Base-by-base conservation (phyloP, 2,888 invertebrate genomes). In the Drosophila nr. fundita region DNA sequence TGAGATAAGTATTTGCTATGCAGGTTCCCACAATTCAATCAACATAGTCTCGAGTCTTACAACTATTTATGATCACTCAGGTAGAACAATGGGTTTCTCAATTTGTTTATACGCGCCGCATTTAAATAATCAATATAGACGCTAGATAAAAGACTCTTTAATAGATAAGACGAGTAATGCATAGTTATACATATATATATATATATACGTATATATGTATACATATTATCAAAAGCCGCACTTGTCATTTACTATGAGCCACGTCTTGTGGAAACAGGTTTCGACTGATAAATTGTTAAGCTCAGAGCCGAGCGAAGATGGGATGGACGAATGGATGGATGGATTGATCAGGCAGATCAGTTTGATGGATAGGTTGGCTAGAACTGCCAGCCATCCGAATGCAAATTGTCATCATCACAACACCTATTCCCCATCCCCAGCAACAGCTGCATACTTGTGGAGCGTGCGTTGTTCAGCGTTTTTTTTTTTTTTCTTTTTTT, bases 371-470 rank as follows among this genome's bases (percentile, higher is more conserved):
- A 24, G 48, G 27, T 48, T 53, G 67, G 30, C 48, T 64, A n/a
- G n/a, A n/a, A 29, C 52, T 66, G 62, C 67, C 30, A 42, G 52
- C 36, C 32, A 32, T 38, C 42, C 45, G 52, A 66, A 63, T 63
- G 32, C 29, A 64, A 68, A 68, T 30, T 42, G 42, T 58, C 58
- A 58, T 15, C 48, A 45, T 45, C 36, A 15, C 24, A 45, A 24
- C 45, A 45, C 50, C 42, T 27, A 21, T 32, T 15, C 8, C 2
- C 40, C 13, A 6, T 15, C 2, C 15, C 13, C 18, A 27, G 30
- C 63, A 38, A 38, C 74, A 67, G 75, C 75, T 78, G 79, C 67
- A 64, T 62, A 64, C 64, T 75, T 78, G 48, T 77, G 48, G 40
- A 64, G 65, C 64, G 58, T 63, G 67, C 50, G 45, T 59, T 65